Conservation (phyloP, 2,113 vertebrate genomes). For the Cephalopterus ornatus region DNA sequence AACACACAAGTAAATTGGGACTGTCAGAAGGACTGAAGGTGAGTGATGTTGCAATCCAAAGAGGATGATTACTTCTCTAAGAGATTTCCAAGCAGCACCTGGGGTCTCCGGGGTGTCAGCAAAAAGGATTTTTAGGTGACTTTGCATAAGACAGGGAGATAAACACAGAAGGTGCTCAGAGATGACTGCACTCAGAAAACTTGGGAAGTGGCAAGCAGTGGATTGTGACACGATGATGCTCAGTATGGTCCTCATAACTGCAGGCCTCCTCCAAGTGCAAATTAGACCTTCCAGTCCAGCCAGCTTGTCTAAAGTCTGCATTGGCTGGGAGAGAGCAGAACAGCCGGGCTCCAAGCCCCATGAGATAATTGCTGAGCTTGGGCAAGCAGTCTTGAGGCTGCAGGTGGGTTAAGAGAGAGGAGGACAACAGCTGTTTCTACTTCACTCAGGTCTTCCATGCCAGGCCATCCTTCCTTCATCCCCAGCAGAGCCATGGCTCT, state of each 20-base stretch:
- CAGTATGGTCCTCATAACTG: not conserved
- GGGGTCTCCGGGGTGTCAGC: not conserved
- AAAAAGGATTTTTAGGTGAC: not conserved
- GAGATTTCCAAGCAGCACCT: conserved; percentile 22
- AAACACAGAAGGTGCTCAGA: not conserved
- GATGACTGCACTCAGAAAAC: not conserved
- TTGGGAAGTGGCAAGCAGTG: not conserved
- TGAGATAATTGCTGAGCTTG: not conserved
- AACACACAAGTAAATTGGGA: conserved; percentile 27
- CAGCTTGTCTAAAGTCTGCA: not conserved
- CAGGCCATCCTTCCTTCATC: not conserved
- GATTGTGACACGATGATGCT: not conserved
- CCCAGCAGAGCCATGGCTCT: not conserved
- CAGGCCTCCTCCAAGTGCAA: not conserved
- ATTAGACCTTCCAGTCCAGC: not conserved
- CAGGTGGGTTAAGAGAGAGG: not conserved
- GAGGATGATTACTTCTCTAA: not conserved
- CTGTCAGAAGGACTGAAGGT: not conserved
- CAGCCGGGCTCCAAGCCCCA: not conserved
- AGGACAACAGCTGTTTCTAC: conserved; percentile 21
- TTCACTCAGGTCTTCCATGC: not conserved
- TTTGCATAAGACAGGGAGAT: not conserved
- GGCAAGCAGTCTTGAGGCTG: not conserved
- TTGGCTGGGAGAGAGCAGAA: not conserved
- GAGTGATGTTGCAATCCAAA: conserved; percentile 32